Evolutionary conservation across 2,888 invertebrate genomes (phyloP), one percentile per base, ranked within the genome.

Genomic region (Cyclophora albipunctata): DNA sequence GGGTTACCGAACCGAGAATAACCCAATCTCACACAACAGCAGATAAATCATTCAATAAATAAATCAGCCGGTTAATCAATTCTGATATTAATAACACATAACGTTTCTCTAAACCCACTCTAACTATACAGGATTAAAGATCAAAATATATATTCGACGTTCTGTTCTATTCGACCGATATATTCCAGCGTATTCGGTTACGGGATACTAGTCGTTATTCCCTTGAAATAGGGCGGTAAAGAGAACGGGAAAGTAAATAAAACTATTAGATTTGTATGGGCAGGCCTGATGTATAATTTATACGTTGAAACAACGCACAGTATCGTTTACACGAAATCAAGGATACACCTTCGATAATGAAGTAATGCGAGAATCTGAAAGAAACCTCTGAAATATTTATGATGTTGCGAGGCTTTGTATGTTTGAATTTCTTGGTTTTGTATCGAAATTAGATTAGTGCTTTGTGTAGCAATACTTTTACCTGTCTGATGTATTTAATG

Each of bases 201-300:
- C 2, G 2, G 35, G 7, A 47, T 7, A 48, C 42, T 46, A 45
- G 42, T n/a, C 20, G 5, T 7, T 54, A 46, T 45, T 5, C 3
- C 42, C 5, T 7, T 5, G 49, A 1, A 6, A 20, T 34, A 51
- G 44, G 51, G 58, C 37, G 4, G 37, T 37, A 5, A 5, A 37
- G 5, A 37, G 37, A 37, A 37, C 37, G 5, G 37, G 4, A 5
- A 5, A 4, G 66, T 61, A 64, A 64, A 64, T 63, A 61, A 45
- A 57, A 46, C 55, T 49, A 64, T 63, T 55, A 63, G 44, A 59
- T 58, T 56, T 43, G 3, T 6, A 3, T 7, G 7, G 42, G 49
- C 46, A 20, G 51, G 48, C 45, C 44, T 42, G 45, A 47, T 50
- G 45, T 42, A 50, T 57, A 60, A 60, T 59, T 59, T 61, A 58